phyloP scores from a whole-genome alignment of 37 sponge, comb jelly and placozoan genomes.

The Crambe crambe region DNA sequence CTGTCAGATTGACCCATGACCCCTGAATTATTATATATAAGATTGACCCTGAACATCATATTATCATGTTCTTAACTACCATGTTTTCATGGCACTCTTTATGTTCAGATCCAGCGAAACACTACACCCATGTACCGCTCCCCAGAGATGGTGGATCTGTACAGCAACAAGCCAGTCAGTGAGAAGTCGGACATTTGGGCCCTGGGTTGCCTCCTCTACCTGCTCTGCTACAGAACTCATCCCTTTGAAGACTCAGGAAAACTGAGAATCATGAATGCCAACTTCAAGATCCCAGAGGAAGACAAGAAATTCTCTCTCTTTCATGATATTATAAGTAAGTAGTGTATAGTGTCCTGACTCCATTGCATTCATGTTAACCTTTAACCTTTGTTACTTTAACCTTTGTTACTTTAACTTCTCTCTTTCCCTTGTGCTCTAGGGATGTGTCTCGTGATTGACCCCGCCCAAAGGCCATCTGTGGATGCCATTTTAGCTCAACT shows the following conservation, averaged over 20 bases:
- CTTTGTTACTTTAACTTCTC: neutral
- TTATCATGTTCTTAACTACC: too few relatives aligned
- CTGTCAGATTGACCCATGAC: too few relatives aligned
- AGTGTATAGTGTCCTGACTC: neutral
- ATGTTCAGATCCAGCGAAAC: slow-evolving; percentile 84
- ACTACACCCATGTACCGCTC: slow-evolving; percentile 97
- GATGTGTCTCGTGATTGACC: slow-evolving; percentile 66
- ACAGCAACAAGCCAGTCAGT: slow-evolving; percentile 83
- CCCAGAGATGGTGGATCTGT: slow-evolving; percentile 98
- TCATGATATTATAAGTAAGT: slow-evolving; percentile 68
- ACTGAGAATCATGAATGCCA: slow-evolving; percentile 86
- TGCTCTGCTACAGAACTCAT: slow-evolving; percentile 79
- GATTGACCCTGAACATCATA: too few relatives aligned
- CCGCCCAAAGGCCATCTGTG: slow-evolving; percentile 42
- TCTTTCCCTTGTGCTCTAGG: slow-evolving; percentile 25
- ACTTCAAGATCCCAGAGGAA: slow-evolving; percentile 75
- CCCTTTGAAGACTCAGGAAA: slow-evolving; percentile 91
- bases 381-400: too few relatives aligned
- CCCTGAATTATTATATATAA: too few relatives aligned
- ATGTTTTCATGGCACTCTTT: too few relatives aligned
- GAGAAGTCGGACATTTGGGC: slow-evolving; percentile 92
- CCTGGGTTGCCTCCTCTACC: slow-evolving; percentile 92
- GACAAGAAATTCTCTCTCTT: slow-evolving; percentile 42
- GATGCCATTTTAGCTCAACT: slow-evolving; percentile 62
- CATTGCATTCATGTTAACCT: neutral